A percentile compares a stretch with the other conserved stretches of the same genome.
Conservation (phyloP, 2,888 invertebrate species). For the Argyresthia goedartella region DNA sequence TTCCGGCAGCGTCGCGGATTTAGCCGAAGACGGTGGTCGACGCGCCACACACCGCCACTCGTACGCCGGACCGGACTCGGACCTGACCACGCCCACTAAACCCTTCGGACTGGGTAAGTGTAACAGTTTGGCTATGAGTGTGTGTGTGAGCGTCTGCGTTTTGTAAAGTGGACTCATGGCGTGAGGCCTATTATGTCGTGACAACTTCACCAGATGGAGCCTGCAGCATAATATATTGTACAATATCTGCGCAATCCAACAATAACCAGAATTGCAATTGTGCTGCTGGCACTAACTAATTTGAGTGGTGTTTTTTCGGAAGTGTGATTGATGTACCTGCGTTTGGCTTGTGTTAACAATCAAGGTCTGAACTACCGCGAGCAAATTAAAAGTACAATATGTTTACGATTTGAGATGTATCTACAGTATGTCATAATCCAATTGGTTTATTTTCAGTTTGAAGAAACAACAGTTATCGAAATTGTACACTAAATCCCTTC, state of each 20-base stretch:
- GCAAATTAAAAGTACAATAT: too few species aligned
- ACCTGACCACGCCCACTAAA: conserved; percentile 75
- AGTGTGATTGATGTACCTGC: too few species aligned
- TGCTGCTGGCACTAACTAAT: too few species aligned
- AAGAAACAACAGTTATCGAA: background rate
- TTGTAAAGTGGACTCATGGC: background rate
- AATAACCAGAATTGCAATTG: too few species aligned
- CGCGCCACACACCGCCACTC: conserved; percentile 59
- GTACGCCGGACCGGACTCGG: conserved; percentile 72
- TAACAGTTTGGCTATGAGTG: background rate
- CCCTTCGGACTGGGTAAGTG: conserved; percentile 87
- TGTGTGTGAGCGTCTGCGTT: background rate
- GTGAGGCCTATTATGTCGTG: too few species aligned
- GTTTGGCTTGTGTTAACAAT: too few species aligned
- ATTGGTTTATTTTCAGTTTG: background rate
- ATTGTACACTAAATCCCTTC: conserved; percentile 3
- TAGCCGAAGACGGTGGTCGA: conserved; percentile 75
- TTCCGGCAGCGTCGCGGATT: conserved; percentile 87
- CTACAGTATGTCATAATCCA: background rate
- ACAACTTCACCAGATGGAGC: too few species aligned
- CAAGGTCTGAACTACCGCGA: too few species aligned
- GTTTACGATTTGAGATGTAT: too few species aligned
- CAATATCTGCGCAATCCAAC: too few species aligned
- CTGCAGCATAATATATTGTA: too few species aligned
- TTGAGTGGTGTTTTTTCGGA: too few species aligned